Conservation (phyloP, 2,797 vertebrate genomes). For the Sphenodon punctatus region DNA sequence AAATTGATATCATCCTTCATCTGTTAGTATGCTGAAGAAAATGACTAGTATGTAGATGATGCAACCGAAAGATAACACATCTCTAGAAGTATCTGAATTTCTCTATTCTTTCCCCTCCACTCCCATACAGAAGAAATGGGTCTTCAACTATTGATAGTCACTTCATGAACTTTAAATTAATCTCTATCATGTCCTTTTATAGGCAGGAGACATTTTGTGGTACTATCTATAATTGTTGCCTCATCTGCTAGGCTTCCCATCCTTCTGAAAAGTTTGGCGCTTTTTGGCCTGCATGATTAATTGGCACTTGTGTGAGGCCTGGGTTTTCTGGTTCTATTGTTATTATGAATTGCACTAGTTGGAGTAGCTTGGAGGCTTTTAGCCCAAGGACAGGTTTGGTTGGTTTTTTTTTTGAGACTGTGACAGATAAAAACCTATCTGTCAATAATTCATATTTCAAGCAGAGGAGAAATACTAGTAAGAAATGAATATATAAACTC, state of each 20-base stretch:
- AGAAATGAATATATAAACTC: background rate
- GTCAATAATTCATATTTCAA: background rate
- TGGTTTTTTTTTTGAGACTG: too few species aligned
- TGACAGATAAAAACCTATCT: background rate
- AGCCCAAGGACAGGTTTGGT: background rate
- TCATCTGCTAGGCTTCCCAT: background rate
- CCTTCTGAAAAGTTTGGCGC: background rate
- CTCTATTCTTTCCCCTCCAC: background rate
- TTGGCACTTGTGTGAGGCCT: fast-evolving
- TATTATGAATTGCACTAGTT: background rate
- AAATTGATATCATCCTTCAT: too few species aligned
- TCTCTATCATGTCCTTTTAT: too few species aligned
- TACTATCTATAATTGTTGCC: too few species aligned
- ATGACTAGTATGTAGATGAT: background rate
- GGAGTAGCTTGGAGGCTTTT: background rate
- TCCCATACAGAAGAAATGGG: fast-evolving
- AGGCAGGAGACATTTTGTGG: too few species aligned
- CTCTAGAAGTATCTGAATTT: background rate
- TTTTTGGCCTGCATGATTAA: background rate
- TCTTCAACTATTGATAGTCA: background rate
- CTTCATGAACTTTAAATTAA: background rate
- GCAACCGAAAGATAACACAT: background rate
- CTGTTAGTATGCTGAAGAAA: background rate
- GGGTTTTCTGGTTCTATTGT: background rate
- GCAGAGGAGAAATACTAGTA: background rate